Percentiles rank a stretch among this genome's conserved stretches.
These are phyloP conservation scores for Omphaloscelis lunosa DNA, from an alignment of 2,888 invertebrate genomes.

Conservation along the genomic window DNA sequence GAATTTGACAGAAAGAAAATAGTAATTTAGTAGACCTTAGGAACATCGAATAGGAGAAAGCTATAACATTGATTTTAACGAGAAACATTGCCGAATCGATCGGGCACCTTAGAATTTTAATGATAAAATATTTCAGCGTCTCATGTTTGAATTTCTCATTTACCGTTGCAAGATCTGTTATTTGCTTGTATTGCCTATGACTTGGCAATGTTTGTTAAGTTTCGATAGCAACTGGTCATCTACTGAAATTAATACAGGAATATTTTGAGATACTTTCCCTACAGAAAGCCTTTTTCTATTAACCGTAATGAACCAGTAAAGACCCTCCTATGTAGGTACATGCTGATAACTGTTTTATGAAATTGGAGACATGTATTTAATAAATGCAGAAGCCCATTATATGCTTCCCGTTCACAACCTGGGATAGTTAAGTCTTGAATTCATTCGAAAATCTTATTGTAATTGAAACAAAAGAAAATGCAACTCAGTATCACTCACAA, in stretches of 20 bases:
- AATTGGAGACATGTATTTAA: background rate
- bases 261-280: background rate
- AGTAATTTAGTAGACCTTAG: background rate
- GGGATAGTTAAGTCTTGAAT: background rate
- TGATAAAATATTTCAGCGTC: slow-evolving; percentile 24
- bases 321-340: background rate
- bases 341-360: background rate
- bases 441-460: background rate
- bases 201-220: background rate
- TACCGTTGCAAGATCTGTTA: slow-evolving; percentile 27
- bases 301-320: background rate
- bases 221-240: background rate
- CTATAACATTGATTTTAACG: background rate
- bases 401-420: background rate
- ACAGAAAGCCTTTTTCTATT: background rate
- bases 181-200: background rate
- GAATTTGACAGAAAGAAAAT: background rate
- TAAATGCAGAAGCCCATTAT: background rate
- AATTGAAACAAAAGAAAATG: background rate
- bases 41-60: slow-evolving; percentile 15
- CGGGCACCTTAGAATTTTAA: slow-evolving; percentile 16
- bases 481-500: background rate
- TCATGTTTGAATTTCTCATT: slow-evolving; percentile 8
- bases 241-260: background rate
- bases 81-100: slow-evolving; percentile 7